These are phyloP conservation scores for Puffinus mauretanicus DNA, from an alignment of 2,113 vertebrate genomes.

Conservation along the genomic window DNA sequence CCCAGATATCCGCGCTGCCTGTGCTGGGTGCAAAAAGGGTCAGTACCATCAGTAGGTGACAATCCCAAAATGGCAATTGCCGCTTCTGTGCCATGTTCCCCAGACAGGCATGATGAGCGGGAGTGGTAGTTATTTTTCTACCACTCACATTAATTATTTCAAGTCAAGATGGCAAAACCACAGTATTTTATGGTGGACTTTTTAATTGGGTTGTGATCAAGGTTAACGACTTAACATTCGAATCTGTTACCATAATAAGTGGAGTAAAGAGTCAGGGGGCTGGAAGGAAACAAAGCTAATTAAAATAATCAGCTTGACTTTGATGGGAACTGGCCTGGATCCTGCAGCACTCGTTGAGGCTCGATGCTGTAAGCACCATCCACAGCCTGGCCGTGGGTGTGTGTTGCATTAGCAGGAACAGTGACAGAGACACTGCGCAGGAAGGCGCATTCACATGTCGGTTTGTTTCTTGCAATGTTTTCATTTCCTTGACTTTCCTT, in stretches of 20 bases:
- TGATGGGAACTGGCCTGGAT: slow-evolving; percentile 49
- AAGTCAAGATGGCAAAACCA: background rate
- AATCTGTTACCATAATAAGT: background rate
- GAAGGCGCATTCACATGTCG: background rate
- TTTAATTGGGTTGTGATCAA: background rate
- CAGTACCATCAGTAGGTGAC: background rate
- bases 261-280: background rate
- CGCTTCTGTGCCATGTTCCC: background rate
- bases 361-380: background rate
- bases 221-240: background rate
- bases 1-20: background rate
- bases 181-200: background rate
- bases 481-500: background rate
- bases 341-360: background rate
- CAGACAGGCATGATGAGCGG: background rate
- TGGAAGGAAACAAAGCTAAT: slow-evolving; percentile 37
- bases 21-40: background rate
- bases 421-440: background rate
- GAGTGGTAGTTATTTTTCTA: background rate
- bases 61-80: background rate
- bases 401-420: background rate
- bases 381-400: slow-evolving; percentile 21
- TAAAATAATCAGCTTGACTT: slow-evolving; percentile 20
- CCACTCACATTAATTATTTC: background rate
- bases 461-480: background rate